A percentile compares a stretch with the other conserved stretches of the same genome.
Conservation (phyloP, 1,140 invertebrate genomes). For the Drosophila kurseongensis region DNA sequence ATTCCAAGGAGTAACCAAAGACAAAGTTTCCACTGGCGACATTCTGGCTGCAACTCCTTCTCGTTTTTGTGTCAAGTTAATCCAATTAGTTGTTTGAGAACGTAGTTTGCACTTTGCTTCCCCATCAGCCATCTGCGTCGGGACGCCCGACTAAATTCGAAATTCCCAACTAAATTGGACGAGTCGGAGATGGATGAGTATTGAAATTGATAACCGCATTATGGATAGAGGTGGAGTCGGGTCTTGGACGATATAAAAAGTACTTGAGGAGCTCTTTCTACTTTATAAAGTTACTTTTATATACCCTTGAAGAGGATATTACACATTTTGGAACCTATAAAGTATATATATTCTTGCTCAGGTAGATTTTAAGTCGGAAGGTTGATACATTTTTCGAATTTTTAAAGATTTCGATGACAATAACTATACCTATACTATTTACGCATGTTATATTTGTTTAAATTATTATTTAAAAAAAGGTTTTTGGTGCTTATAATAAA, state of each 20-base stretch:
- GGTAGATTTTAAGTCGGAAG: too few species aligned
- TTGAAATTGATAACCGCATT: conserved; percentile 59
- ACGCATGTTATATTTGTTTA: too few species aligned
- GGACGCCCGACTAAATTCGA: not conserved
- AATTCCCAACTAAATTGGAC: conserved; percentile 19
- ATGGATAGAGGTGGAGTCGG: not conserved
- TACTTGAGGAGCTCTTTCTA: not conserved
- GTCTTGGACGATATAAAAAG: not conserved
- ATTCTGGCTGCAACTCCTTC: conserved; percentile 33
- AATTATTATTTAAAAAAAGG: too few species aligned
- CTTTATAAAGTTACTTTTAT: not conserved
- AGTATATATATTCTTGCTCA: too few species aligned
- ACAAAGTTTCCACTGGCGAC: conserved; percentile 72
- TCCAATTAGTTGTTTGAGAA: conserved; percentile 73
- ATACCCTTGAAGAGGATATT: not conserved
- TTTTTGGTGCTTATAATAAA: too few species aligned
- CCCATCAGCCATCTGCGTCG: conserved; percentile 23
- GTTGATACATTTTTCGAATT: too few species aligned
- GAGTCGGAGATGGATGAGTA: conserved; percentile 34
- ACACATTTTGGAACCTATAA: too few species aligned
- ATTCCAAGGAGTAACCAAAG: conserved; percentile 58
- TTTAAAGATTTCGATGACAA: too few species aligned
- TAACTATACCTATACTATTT: too few species aligned
- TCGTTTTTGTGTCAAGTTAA: conserved; percentile 74
- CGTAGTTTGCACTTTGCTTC: conserved; percentile 77